These are phyloP conservation scores for Lacanobia oleracea DNA, from an alignment of 2,888 invertebrate species.

Conservation along the genomic window DNA sequence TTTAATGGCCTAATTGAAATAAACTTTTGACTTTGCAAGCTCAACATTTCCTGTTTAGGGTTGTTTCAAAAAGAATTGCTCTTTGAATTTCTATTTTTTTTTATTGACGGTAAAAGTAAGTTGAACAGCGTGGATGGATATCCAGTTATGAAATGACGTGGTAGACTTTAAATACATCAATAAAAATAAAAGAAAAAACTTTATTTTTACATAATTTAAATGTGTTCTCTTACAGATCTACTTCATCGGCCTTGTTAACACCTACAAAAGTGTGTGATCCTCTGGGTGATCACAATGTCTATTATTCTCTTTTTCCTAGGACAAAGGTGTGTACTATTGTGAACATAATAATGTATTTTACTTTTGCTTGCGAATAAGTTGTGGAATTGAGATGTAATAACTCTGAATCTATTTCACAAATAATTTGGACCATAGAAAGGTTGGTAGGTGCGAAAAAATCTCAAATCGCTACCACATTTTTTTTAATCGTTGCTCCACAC, in stretches of 20 bases:
- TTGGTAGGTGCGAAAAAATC: no score
- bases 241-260: constrained; percentile 76
- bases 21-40: no score
- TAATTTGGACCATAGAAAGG: no score
- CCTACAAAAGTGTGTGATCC: constrained; percentile 86
- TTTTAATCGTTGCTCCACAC: no score
- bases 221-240: constrained; percentile 75
- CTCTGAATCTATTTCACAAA: not conserved
- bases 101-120: not conserved
- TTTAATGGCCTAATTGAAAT: no score
- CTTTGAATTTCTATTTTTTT: not conserved
- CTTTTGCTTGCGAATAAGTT: not conserved
- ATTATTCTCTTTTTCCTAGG: constrained; percentile 83
- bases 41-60: not conserved
- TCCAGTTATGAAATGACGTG: not conserved
- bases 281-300: constrained; percentile 84
- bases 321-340: constrained; percentile 72
- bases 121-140: not conserved
- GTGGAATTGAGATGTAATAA: not conserved
- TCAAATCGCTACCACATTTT: constrained; percentile 2
- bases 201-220: no score
- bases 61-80: not conserved
- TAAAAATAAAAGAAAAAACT: no score
- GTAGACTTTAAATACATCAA: not conserved
- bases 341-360: not conserved